Evolutionary conservation across 2,888 invertebrate genomes (phyloP).

Genomic region (Andricus curvator): DNA sequence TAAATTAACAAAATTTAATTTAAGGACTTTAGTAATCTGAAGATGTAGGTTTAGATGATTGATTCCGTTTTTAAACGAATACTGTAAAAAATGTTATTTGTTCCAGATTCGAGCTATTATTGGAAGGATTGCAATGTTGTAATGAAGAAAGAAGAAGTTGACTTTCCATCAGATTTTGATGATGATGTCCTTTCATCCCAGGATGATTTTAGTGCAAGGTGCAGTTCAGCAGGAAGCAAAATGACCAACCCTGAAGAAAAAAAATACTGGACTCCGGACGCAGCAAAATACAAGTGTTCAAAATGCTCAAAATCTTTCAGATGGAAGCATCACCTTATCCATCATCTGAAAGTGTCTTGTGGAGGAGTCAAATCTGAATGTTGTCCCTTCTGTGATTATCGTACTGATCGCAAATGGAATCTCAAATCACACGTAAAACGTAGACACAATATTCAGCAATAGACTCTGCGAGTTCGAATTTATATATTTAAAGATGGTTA

Average conservation of each 20-base stretch:
- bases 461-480: neutral
- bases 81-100: slow-evolving; percentile 9
- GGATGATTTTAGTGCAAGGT: slow-evolving; percentile 62
- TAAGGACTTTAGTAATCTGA: too few relatives aligned
- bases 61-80: neutral
- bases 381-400: slow-evolving; percentile 72
- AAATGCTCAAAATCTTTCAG: slow-evolving; percentile 52
- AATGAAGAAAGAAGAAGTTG: neutral
- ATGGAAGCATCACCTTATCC: slow-evolving; percentile 67
- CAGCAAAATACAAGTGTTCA: slow-evolving; percentile 49
- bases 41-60: neutral
- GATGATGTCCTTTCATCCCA: slow-evolving; percentile 11
- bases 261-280: slow-evolving; percentile 45
- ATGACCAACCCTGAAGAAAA: neutral
- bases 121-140: neutral
- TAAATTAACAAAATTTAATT: neutral
- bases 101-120: slow-evolving; percentile 4
- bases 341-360: slow-evolving; percentile 70
- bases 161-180: slow-evolving; percentile 29
- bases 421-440: slow-evolving; percentile 66
- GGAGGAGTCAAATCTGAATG: slow-evolving; percentile 66
- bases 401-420: slow-evolving; percentile 66
- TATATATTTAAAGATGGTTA: neutral
- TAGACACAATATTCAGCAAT: slow-evolving; percentile 57
- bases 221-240: slow-evolving; percentile 63